Conservation (phyloP, 2,113 vertebrate species). For the Syrrhaptes paradoxus region DNA sequence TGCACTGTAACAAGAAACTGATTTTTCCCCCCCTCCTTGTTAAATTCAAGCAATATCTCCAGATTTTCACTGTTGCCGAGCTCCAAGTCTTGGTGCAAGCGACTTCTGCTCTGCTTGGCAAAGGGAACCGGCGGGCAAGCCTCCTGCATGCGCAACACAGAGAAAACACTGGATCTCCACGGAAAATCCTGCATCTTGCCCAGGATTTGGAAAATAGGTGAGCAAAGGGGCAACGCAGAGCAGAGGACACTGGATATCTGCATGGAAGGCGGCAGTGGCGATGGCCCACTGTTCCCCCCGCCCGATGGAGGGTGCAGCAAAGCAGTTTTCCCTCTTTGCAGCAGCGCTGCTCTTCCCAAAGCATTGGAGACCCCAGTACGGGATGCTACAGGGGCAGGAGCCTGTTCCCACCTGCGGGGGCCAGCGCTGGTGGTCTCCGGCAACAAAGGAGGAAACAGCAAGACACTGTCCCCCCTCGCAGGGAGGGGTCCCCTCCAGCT, state of each 20-base stretch:
- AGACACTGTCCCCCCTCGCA: background rate
- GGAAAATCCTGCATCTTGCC: background rate
- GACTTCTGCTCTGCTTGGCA: background rate
- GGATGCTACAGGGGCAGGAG: background rate
- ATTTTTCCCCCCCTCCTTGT: accelerated
- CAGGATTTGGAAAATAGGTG: background rate
- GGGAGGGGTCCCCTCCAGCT: background rate
- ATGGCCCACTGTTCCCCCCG: accelerated
- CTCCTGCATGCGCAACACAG: background rate
- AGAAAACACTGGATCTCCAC: background rate
- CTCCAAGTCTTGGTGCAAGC: background rate
- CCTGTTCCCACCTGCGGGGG: accelerated
- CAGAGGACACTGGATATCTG: background rate
- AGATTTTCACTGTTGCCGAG: background rate
- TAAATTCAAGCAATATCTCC: background rate
- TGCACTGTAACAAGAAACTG: background rate
- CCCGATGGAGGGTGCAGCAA: background rate
- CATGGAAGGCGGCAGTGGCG: background rate
- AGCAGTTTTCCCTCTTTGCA: background rate
- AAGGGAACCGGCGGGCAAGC: background rate
- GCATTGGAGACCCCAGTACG: accelerated
- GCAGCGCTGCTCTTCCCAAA: background rate
- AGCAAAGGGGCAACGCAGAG: accelerated
- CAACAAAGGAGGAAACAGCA: background rate
- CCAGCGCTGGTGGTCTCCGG: background rate